Base-by-base conservation (phyloP, 2,888 invertebrate genomes). In the Orchesellides sinensis region DNA sequence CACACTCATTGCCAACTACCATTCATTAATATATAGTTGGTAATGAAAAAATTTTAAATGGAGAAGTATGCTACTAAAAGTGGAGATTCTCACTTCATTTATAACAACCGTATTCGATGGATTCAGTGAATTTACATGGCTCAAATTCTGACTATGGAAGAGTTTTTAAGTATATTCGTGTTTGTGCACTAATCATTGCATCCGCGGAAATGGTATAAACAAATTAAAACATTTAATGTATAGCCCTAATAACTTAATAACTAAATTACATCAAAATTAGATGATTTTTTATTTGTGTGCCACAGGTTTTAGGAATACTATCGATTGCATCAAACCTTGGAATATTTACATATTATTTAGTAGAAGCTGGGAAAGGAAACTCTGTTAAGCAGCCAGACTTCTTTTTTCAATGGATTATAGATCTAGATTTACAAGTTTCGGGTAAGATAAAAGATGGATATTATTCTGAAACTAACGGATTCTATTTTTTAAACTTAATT, bases 141-240 rank as follows among this genome's bases (percentile, higher is more conserved):
- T 17, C 40, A 21, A 12, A 6, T 23, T 12, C 8, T 25, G 40
- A 75, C 19, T 25, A 47, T 47, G 40, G 35, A 17, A 10, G 47
- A 32, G n/a, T 47, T 0, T 63, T 78, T 17, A 78, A 52, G 17
- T 78, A 29, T 10, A 63, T 78, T 25, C 61, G 78, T 8, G 19
- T 63, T 4, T 78, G 69, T 70, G 78, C 63, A 52, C 23, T 78
- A 27, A 47, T 52, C 6, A 78, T 25, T 21, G 78, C 78, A n/a
- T 70, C 70, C 10, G 17, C 45, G 2, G 78, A 78, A 70, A 78
- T 78, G 78, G 78, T 78, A 68, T 52, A 17, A 52, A 35, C 23
- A 19, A 17, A 19, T 40, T 23, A 40, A 19, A 17, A 8, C 21
- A 35, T 27, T 2, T 12, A 21, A 25, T 27, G 23, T 56, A 2